A percentile compares a stretch with the other conserved stretches of the same genome.
Evolutionary conservation across 2,113 vertebrate species (phyloP).

Genomic region (Leptodactylus fuscus): DNA sequence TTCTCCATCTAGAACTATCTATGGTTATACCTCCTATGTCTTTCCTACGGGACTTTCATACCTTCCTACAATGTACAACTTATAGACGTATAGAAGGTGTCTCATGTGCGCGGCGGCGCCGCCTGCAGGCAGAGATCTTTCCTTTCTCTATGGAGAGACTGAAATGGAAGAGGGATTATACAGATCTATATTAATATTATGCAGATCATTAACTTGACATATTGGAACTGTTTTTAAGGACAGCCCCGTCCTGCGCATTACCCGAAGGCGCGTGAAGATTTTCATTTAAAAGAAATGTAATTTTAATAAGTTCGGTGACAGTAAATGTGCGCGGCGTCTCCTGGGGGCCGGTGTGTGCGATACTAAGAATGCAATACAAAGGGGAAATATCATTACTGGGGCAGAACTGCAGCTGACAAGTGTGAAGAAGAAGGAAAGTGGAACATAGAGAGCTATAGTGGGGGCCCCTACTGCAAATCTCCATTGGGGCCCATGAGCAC

Average conservation of each 20-base stretch:
- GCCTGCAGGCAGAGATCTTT: background rate
- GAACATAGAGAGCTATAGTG: background rate
- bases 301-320: conserved; percentile 47
- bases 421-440: background rate
- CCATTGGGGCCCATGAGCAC: no score
- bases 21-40: no score
- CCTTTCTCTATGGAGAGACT: conserved; percentile 3
- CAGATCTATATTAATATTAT: conserved; percentile 34
- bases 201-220: conserved; percentile 39
- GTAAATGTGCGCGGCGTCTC: background rate
- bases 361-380: conserved; percentile 25
- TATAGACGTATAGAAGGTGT: no score
- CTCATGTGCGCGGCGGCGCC: background rate
- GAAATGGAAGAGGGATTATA: conserved; percentile 40
- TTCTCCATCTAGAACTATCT: no score
- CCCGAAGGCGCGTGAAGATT: conserved; percentile 33
- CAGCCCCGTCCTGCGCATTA: conserved; percentile 10
- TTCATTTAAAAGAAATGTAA: conserved; percentile 49
- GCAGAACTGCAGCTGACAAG: background rate
- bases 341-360: background rate
- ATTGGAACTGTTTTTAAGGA: conserved; percentile 22
- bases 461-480: no score
- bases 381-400: conserved; percentile 44
- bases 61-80: conserved; percentile 18
- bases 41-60: no score